Conservation (phyloP, 2,797 vertebrate genomes). For the Coregonus suidteri region DNA sequence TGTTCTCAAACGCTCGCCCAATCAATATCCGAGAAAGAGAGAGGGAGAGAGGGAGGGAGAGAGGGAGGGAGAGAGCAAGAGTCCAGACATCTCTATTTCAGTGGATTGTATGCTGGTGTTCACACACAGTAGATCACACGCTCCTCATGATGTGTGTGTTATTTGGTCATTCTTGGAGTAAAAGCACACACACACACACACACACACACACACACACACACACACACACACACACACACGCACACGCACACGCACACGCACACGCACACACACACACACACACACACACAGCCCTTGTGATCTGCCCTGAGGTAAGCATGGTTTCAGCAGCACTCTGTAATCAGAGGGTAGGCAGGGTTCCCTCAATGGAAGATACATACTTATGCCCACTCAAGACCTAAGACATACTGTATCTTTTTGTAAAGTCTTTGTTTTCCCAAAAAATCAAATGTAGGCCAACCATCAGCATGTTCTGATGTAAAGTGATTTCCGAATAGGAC, state of each 20-base stretch:
- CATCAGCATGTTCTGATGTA: background rate
- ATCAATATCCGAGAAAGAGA: constrained; percentile 74
- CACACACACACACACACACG: constrained; percentile 36
- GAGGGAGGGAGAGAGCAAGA: constrained; percentile 29
- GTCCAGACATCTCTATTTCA: constrained; percentile 78
- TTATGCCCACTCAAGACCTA: background rate
- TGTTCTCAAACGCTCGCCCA: constrained; percentile 76
- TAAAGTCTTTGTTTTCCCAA: background rate
- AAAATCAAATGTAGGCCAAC: background rate
- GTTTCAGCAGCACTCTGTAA: constrained; percentile 55
- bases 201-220: constrained; percentile 1
- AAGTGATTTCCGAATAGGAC: background rate
- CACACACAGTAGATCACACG: constrained; percentile 13
- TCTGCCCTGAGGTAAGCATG: constrained; percentile 55
- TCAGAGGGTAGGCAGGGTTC: constrained; percentile 53
- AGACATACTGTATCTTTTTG: background rate
- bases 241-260: constrained; percentile 25
- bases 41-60: constrained; percentile 20
- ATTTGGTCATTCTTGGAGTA: constrained; percentile 70
- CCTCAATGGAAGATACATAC: constrained; percentile 69
- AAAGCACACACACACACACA: constrained; percentile 56
- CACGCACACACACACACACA: constrained; percentile 30
- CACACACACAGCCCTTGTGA: constrained; percentile 48
- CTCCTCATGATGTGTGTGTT: background rate
- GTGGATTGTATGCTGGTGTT: constrained; percentile 29